Evolutionary conservation across 2,888 invertebrate genomes (phyloP), one percentile per base, ranked within the genome.

Genomic region (Pilophorus perplexus): DNA sequence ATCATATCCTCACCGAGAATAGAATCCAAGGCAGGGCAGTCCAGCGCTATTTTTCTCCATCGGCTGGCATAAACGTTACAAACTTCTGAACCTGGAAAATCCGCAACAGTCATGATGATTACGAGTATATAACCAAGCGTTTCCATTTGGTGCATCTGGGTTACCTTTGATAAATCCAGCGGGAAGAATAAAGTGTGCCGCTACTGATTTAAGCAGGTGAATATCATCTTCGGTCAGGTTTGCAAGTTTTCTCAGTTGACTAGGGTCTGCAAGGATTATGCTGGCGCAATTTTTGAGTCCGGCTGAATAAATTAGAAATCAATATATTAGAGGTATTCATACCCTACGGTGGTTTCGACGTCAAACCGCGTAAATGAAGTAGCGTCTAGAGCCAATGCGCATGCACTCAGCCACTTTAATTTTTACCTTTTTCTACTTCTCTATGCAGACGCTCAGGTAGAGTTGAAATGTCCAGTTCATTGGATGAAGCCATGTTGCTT

Each of bases 151-250:
- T n/a, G n/a, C n/a, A n/a, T n/a, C n/a, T n/a, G n/a, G n/a, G 6
- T 12, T 50, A 68, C 68, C 68, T 57, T 18, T 67, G 14, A 20
- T 40, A 22, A 68, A 68, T 2, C 64, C 57, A 2, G 8, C 14
- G 27, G 60, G 60, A 52, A 69, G 67, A 28, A 65, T 27, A 16
- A 37, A 23, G 22, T 28, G 38, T 20, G 67, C 59, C n/a, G 69
- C 69, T n/a, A 64, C 3, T 8, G 33, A 44, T 54, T 67, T 67
- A 10, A 69, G 23, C 27, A 46, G 22, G 5, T 28, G 46, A 20
- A 69, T 48, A 38, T 69, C 69, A 20, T 64, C 37, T 37, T 48
- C 37, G 4, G 59, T 60, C 33, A 69, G 65, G 37, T 69, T 69
- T 2, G 62, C 67, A 16, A 65, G 22, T 65, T 59, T 66, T 20